Evolutionary conservation across 2,797 vertebrate species (phyloP).

Genomic region (Phrynocephalus vlangalii): DNA sequence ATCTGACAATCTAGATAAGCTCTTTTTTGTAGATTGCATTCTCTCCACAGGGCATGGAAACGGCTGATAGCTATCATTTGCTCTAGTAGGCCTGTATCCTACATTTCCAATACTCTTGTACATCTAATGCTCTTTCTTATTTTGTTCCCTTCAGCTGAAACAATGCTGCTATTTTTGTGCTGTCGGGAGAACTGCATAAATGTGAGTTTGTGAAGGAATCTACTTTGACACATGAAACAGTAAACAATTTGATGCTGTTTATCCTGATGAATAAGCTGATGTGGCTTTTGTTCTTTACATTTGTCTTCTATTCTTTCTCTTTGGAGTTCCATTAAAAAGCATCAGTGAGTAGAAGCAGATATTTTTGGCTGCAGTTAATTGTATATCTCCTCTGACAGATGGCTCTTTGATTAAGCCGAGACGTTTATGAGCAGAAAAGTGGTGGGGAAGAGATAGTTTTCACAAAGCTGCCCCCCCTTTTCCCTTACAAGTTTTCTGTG

Average conservation of each 20-base stretch:
- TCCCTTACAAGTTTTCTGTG: neutral
- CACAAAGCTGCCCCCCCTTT: neutral
- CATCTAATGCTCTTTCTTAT: constrained; percentile 59
- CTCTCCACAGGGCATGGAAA: constrained; percentile 44
- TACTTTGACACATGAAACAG: constrained; percentile 30
- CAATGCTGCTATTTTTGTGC: constrained; percentile 44
- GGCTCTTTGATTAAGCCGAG: neutral
- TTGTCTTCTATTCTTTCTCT: constrained; percentile 1
- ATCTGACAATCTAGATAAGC: constrained; percentile 62
- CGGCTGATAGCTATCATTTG: constrained; percentile 51
- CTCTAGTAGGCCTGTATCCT: constrained; percentile 50
- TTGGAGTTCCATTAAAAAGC: constrained; percentile 40
- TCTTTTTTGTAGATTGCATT: constrained; percentile 59
- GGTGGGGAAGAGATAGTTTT: neutral
- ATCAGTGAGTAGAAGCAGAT: constrained; percentile 2
- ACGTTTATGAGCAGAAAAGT: neutral
- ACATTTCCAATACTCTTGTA: constrained; percentile 41
- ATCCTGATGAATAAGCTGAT: constrained; percentile 39
- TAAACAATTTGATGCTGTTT: constrained; percentile 46
- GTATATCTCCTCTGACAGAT: neutral
- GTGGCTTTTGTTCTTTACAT: constrained; percentile 38
- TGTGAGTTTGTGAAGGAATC: constrained; percentile 44
- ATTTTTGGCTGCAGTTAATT: neutral
- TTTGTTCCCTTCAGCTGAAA: constrained; percentile 51
- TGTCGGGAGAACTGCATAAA: constrained; percentile 48